Base-by-base conservation (phyloP, 2,113 vertebrate species). In the Callopanchax toddi region DNA sequence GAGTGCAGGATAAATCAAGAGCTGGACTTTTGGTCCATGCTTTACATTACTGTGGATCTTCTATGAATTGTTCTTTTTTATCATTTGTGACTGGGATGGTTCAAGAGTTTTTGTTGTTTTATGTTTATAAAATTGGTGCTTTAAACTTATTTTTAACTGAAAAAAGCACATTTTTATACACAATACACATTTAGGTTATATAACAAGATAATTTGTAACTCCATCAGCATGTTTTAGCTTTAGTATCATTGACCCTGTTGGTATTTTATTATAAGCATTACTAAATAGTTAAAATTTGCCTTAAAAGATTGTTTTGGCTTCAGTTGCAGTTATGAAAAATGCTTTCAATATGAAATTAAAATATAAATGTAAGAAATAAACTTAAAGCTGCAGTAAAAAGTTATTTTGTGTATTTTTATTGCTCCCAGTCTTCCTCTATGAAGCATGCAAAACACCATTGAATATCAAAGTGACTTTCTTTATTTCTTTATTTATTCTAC, bases 1-100 rank as follows among this genome's bases (percentile, higher is more conserved):
- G 65, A 64, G 62, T 74, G 83, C 80, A 78, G 56, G 53, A 85
- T 25, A 48, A 54, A 75, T 22, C 43, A 59, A 50, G 40, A 13
- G 17, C 46, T 17, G 42, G 29, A 48, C 22, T 29, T 44, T 32
- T 29, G 36, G 17, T 42, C 23, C 22, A 16, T 23, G 29, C 48
- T 18, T n/a, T n/a, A 56, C 17, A 6, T 40, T 29, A 13, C 51
- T 32, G 11, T 42, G 15, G 17, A 40, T n/a, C 53, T n/a, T n/a
- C 15, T 4, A 20, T 11, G 8, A 1, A 8, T 36, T 7, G 0
- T 37, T 12, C 11, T 34, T 11, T 42, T 6, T n/a, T 15, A 11
- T 37, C 6, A 3, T 44, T 9, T 20, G 42, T 18, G 9, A 44
- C n/a, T 43, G 1, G 2, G 15, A 11, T 42, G 39, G 39, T 42